Conservation (phyloP, 1,140 invertebrate species). For the Laupala kohalensis region DNA sequence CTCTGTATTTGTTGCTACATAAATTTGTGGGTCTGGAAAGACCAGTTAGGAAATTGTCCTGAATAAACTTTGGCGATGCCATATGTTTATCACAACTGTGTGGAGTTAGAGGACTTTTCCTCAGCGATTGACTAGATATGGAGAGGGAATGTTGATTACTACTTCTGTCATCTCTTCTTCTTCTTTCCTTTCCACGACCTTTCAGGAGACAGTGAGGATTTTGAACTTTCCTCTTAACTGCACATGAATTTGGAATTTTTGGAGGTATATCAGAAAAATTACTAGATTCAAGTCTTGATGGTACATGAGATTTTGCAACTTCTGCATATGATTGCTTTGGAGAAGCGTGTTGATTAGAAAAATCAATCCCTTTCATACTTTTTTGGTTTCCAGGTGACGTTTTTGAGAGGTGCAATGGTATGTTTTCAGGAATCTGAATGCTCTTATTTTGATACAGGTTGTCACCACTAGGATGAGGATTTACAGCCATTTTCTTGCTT, state of each 20-base stretch:
- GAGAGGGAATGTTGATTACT: neutral
- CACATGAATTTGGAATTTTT: neutral
- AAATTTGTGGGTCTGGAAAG: neutral
- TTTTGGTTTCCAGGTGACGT: neutral
- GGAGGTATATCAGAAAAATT: no score
- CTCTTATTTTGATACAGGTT: neutral
- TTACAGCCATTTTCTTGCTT: neutral
- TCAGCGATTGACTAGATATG: neutral
- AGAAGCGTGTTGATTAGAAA: neutral
- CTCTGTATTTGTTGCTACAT: neutral
- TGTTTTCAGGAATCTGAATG: neutral
- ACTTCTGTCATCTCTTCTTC: neutral
- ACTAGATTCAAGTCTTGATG: neutral
- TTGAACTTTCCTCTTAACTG: no score
- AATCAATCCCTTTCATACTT: neutral
- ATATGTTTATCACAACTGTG: neutral
- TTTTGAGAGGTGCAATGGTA: neutral
- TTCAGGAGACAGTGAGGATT: neutral
- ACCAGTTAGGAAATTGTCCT: neutral
- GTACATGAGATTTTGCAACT: neutral
- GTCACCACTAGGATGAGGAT: neutral
- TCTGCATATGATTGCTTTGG: constrained; percentile 2
- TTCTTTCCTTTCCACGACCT: neutral
- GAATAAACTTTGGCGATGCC: neutral
- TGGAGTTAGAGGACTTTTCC: neutral